Evolutionary conservation across 2,888 invertebrate species (phyloP), one percentile per base, ranked within the genome.

Genomic region (Harpalus rufipes): DNA sequence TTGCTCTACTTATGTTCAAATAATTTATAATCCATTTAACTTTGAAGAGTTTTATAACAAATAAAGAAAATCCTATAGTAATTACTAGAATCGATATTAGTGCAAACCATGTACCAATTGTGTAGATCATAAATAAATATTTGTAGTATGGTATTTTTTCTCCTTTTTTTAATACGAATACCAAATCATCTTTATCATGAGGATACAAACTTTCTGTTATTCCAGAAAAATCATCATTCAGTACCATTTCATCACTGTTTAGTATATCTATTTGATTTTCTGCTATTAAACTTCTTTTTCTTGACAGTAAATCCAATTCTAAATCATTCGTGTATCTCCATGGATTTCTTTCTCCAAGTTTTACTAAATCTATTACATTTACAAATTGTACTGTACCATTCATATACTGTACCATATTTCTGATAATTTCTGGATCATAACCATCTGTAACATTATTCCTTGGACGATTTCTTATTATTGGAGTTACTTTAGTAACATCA

Each of bases 121-220:
- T 63, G 12, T 68, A 80, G 12, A 85, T 76, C 80, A 80, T 80
- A 41, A 85, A 85, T 41, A 85, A 44, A 21, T 85, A 85, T 68
- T 58, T 21, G 12, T 72, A 80, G 32, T 85, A 72, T 7, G 85
- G 85, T 18, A 85, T 85, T 85, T 80, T 85, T 58, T 44, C 18
- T 12, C 85, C 59, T 72, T 25, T 68, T 0, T 32, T n/a, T 14
- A 85, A 21, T 18, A 80, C 21, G 58, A 85, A 68, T 8, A 80
- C 39, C 44, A 85, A 58, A 72, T 85, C 80, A 39, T 85, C 85
- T 58, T 85, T 85, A 41, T 68, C 65, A 41, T 85, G 85, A 12
- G 85, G 85, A 41, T 85, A 85, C 21, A 85, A 80, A 68, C 79
- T 80, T 72, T 85, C 85, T 58, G 80, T 68, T 18, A 85, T 58